Percentiles rank a stretch among this genome's conserved stretches.
Evolutionary conservation across 2,888 invertebrate genomes (phyloP).

Genomic region (Sphinx pinastri): DNA sequence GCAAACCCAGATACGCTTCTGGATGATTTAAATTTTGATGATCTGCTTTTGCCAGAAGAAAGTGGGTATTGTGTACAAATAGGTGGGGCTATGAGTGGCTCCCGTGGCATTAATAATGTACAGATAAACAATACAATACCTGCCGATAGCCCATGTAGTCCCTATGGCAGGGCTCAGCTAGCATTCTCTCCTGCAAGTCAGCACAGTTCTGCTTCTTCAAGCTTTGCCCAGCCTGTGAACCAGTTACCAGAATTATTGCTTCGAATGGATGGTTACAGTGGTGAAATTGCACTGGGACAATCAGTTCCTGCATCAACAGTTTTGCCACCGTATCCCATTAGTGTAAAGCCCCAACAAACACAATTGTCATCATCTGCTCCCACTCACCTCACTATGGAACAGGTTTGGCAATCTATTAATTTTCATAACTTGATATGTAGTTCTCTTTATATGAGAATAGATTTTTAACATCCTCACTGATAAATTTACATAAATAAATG

Average conservation of each 20-base stretch:
- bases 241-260: constrained; percentile 87
- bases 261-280: constrained; percentile 85
- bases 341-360: constrained; percentile 77
- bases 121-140: constrained; percentile 56
- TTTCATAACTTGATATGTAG: neutral
- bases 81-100: constrained; percentile 77
- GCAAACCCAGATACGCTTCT: constrained; percentile 92
- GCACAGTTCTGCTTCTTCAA: constrained; percentile 83
- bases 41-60: constrained; percentile 90
- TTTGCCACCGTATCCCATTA: constrained; percentile 72
- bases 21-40: constrained; percentile 94
- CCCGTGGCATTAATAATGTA: constrained; percentile 54
- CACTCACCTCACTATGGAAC: constrained; percentile 91
- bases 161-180: constrained; percentile 73
- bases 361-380: constrained; percentile 94
- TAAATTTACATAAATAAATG: too few relatives aligned
- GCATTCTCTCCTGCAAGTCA: constrained; percentile 88
- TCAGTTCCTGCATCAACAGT: constrained; percentile 86
- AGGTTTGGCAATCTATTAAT: constrained; percentile 56
- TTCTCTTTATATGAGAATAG: too few relatives aligned
- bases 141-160: constrained; percentile 80
- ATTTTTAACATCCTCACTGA: too few relatives aligned
- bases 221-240: constrained; percentile 74
- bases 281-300: constrained; percentile 84
- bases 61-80: constrained; percentile 82